phyloP scores from a whole-genome alignment of 2,113 vertebrate genomes.

The Poicephalus gulielmi region DNA sequence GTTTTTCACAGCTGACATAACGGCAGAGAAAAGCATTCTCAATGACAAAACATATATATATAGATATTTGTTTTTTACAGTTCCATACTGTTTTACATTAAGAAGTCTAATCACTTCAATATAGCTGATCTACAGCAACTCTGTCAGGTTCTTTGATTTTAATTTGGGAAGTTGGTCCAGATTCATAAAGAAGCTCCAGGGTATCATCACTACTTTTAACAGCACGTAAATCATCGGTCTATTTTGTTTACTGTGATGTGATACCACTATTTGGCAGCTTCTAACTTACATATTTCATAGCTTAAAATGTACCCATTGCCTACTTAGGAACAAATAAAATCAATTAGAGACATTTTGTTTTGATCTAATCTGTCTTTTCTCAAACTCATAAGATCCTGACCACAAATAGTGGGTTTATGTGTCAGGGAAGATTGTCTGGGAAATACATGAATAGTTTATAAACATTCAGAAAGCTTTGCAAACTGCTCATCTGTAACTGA shows the following conservation, averaged over 20 bases:
- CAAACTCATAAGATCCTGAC: background rate
- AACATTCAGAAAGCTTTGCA: background rate
- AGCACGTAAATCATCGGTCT: background rate
- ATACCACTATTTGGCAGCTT: background rate
- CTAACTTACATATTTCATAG: background rate
- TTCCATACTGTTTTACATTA: background rate
- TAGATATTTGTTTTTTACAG: background rate
- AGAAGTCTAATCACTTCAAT: background rate
- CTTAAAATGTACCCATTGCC: background rate
- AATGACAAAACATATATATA: background rate
- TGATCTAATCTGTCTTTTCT: background rate
- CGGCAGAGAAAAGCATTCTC: background rate
- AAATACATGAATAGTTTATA: background rate
- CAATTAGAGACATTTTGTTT: background rate
- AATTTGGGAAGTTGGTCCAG: background rate
- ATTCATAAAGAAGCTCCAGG: background rate
- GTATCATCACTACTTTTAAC: background rate
- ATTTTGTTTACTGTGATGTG: background rate
- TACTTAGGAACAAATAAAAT: background rate
- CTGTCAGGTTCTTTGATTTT: background rate
- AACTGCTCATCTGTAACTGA: background rate
- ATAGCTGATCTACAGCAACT: background rate
- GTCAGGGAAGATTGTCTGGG: background rate
- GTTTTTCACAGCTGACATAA: background rate
- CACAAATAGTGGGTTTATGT: accelerated